phyloP scores from a whole-genome alignment of 2,797 vertebrate species.

The Pseudotriccus pelzelni region DNA sequence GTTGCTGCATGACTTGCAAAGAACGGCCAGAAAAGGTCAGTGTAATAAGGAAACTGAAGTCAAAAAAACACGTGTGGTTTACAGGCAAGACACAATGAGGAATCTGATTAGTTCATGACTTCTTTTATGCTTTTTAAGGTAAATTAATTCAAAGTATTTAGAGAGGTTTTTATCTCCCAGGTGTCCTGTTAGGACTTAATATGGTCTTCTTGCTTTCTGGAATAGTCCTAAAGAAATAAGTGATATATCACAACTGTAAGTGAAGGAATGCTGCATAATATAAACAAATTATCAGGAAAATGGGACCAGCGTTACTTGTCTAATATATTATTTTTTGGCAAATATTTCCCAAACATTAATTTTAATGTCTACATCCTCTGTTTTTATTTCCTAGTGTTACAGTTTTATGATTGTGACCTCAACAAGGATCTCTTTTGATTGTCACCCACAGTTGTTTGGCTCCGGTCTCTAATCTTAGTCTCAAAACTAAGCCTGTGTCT shows the following conservation, averaged over 20 bases:
- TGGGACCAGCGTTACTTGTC: neutral
- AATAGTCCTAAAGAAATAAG: constrained; percentile 36
- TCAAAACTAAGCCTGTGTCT: neutral
- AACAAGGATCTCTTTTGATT: neutral
- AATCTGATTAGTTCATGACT: constrained; percentile 58
- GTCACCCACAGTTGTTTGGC: neutral
- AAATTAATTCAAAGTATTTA: constrained; percentile 60
- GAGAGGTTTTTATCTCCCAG: neutral
- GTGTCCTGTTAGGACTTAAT: constrained; percentile 35
- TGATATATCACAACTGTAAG: constrained; percentile 3
- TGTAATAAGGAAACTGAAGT: constrained; percentile 51
- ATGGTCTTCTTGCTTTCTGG: constrained; percentile 17
- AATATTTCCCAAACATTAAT: constrained; percentile 2
- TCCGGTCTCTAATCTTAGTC: neutral
- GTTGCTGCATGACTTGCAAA: constrained; percentile 20
- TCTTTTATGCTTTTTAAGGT: constrained; percentile 59
- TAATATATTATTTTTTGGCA: constrained; percentile 45
- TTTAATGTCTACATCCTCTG: neutral
- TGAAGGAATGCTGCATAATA: constrained; percentile 5
- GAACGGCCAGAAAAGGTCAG: constrained; percentile 14
- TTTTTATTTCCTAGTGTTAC: neutral
- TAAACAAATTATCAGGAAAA: constrained; percentile 43
- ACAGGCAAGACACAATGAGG: neutral
- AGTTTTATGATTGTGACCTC: constrained; percentile 1
- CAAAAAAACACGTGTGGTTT: neutral